phyloP scores from a whole-genome alignment of 2,113 vertebrate species.

The Microtus montanus region DNA sequence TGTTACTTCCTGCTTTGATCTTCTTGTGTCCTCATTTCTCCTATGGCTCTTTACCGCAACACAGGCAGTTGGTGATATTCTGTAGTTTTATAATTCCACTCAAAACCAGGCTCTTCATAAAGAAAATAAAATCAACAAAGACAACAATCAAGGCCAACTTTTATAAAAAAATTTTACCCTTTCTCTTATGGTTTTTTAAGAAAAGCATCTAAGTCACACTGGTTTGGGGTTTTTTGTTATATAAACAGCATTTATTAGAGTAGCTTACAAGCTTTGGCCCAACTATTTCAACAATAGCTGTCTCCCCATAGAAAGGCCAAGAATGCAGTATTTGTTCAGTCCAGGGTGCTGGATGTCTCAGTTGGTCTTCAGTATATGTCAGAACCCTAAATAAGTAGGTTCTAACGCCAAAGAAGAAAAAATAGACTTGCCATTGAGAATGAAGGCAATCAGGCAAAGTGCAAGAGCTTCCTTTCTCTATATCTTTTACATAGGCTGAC shows the following conservation, averaged over 20 bases:
- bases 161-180: constrained; percentile 44
- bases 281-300: background rate
- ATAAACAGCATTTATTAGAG: background rate
- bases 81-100: background rate
- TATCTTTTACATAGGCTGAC: background rate
- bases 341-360: background rate
- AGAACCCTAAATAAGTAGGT: background rate
- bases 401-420: background rate
- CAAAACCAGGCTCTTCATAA: background rate
- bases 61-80: background rate
- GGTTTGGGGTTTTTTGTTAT: background rate
- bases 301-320: background rate
- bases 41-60: background rate
- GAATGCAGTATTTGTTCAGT: background rate
- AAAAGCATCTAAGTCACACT: background rate
- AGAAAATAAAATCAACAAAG: background rate
- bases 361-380: background rate
- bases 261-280: background rate
- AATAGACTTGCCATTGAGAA: too few species aligned
- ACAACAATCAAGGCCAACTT: constrained; percentile 7
- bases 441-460: background rate
- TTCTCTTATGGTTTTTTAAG: constrained; percentile 21
- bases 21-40: background rate
- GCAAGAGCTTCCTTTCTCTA: background rate
- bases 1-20: background rate